A percentile compares a stretch with the other conserved stretches of the same genome.
These are phyloP conservation scores for Acrobasis consociella DNA, from an alignment of 2,888 invertebrate genomes.

Conservation along the genomic window DNA sequence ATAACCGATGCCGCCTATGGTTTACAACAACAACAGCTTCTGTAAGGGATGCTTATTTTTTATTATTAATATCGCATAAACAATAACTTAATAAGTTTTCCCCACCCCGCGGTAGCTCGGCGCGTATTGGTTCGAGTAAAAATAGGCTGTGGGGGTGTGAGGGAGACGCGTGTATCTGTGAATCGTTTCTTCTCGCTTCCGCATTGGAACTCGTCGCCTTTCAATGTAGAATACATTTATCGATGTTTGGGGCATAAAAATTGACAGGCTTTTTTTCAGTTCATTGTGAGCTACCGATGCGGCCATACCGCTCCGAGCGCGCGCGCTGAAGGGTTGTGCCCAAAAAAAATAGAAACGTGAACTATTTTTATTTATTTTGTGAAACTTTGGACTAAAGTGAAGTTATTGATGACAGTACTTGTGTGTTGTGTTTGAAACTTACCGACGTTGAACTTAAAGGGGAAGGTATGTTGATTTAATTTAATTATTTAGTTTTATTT, in stretches of 20 bases:
- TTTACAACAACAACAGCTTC: conserved; percentile 61
- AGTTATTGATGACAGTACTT: conserved; percentile 31
- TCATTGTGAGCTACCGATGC: conserved; percentile 62
- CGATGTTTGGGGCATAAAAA: conserved; percentile 82
- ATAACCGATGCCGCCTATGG: conserved; percentile 57
- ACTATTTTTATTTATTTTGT: conserved; percentile 19
- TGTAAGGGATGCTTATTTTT: conserved; percentile 63
- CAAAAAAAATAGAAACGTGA: conserved; percentile 45
- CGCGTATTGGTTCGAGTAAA: conserved; percentile 73
- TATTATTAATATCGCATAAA: conserved; percentile 80
- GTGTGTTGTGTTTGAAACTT: conserved; percentile 1
- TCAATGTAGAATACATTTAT: conserved; percentile 79
- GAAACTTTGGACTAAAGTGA: conserved; percentile 47
- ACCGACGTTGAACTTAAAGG: not conserved
- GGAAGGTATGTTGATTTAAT: conserved; percentile 4
- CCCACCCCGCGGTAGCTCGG: conserved; percentile 71
- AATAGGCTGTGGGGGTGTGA: conserved; percentile 77
- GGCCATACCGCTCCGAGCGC: conserved; percentile 51
- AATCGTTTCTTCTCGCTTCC: conserved; percentile 48
- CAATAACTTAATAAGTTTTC: conserved; percentile 80
- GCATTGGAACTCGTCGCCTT: conserved; percentile 73
- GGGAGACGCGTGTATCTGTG: conserved; percentile 55
- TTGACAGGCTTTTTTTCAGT: conserved; percentile 83
- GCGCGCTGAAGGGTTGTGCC: conserved; percentile 60
- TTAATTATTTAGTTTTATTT: not conserved